A percentile compares a stretch with the other conserved stretches of the same genome.
phyloP scores from a whole-genome alignment of 2,888 invertebrate genomes.

The Volucella inflata region DNA sequence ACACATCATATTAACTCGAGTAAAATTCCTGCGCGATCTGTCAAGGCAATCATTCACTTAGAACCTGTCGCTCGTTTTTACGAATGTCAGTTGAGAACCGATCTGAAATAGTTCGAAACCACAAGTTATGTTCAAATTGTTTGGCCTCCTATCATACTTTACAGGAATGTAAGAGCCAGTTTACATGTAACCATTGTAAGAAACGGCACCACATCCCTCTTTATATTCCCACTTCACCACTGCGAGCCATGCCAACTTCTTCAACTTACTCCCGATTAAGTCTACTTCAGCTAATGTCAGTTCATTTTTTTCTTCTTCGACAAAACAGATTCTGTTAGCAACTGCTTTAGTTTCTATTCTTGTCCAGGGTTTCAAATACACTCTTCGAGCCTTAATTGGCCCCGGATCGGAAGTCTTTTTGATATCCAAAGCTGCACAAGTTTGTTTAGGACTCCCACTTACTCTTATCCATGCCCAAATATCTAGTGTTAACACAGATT shows the following conservation, averaged over 20 bases:
- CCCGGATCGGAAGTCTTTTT: constrained; percentile 22
- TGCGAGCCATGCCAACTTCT: too few relatives aligned
- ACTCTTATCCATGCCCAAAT: background rate
- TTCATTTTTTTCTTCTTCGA: background rate
- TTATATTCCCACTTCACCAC: background rate
- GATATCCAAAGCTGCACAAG: constrained; percentile 21
- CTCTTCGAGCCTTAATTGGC: constrained; percentile 12
- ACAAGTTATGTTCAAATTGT: constrained; percentile 37
- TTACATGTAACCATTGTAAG: constrained; percentile 23
- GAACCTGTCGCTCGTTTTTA: constrained; percentile 15
- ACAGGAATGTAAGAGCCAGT: constrained; percentile 9
- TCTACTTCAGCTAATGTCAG: background rate
- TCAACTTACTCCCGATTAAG: too few relatives aligned
- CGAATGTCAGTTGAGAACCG: constrained; percentile 4
- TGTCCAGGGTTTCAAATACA: background rate
- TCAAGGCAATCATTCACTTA: constrained; percentile 12
- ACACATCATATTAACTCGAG: background rate
- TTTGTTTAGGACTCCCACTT: constrained; percentile 1
- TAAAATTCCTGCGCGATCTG: constrained; percentile 16
- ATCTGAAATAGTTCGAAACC: constrained; percentile 9
- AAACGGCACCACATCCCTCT: constrained; percentile 12
- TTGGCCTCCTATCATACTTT: constrained; percentile 10
- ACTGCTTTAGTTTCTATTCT: constrained; percentile 13
- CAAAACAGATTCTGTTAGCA: background rate
- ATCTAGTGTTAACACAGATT: constrained; percentile 10